Base-by-base conservation (phyloP, 2,113 vertebrate species). In the Toxostoma redivivum region DNA sequence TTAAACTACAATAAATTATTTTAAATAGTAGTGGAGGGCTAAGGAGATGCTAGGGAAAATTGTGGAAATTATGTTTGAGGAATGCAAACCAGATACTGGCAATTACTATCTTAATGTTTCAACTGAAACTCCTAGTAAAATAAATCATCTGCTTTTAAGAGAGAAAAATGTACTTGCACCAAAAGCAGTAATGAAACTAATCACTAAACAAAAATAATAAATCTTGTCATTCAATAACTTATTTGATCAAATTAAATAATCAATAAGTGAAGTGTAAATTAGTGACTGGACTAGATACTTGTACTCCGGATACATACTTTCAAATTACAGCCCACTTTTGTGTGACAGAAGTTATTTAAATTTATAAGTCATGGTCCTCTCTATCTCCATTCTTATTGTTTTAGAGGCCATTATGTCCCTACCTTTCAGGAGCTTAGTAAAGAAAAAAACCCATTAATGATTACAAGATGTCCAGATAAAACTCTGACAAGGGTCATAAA, bases 371-470 rank as follows among this genome's bases (percentile, higher is more conserved):
- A 58, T 53, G 11, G 13, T 73, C 44, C 87, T 31, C 9, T 53
- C 28, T 95, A n/a, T 79, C 58, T 92, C 42, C 23, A 33, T 51
- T 60, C 53, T 76, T 72, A 66, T 5, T 74, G 73, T 66, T 95
- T 87, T 47, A 80, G 35, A 67, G 22, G 27, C 35, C 2, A 2
- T 85, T 74, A 31, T 48, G 25, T 51, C 14, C 27, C 21, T 66
- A 47, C 22, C 23, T 91, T 83, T 84, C 25, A 84, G 51, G 47
- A 47, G 38, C 42, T 70, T 48, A 53, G 35, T 56, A 72, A 89
- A 90, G 70, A 67, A 94, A 96, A 96, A 94, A 89, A 28, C 16
- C 13, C 24, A 88, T 88, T 89, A 91, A 94, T 91, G 53, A 78
- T 85, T 90, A 74, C 30, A 74, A 79, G 45, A 60, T 76, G 20